phyloP scores from a whole-genome alignment of 2,888 invertebrate species.

The Dasypolia templi region DNA sequence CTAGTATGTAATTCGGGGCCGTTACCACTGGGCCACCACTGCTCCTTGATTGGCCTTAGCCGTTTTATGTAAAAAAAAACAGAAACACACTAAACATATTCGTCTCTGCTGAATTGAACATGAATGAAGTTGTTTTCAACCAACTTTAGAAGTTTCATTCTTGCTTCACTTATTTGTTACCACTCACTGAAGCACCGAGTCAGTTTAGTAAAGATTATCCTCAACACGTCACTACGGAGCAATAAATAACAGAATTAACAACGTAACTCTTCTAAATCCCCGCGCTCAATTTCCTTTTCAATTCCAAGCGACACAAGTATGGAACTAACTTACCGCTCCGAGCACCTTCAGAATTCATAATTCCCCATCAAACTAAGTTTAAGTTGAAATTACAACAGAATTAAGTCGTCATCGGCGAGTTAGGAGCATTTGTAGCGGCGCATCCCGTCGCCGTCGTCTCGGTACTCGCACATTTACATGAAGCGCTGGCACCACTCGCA shows the following conservation, averaged over 20 bases:
- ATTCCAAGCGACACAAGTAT: constrained; percentile 37
- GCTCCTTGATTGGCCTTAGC: no score
- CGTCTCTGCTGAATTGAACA: neutral
- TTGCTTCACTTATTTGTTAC: no score
- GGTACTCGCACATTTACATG: constrained; percentile 73
- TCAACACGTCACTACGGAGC: neutral
- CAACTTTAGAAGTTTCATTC: no score
- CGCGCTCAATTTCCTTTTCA: constrained; percentile 3
- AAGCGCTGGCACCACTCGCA: constrained; percentile 70
- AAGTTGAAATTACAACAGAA: constrained; percentile 77
- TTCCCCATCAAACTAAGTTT: constrained; percentile 72
- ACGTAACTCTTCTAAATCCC: neutral
- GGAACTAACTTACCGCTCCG: constrained; percentile 44
- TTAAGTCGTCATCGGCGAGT: constrained; percentile 73
- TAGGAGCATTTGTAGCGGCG: constrained; percentile 74
- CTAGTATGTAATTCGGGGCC: no score
- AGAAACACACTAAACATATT: neutral
- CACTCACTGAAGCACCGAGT: neutral
- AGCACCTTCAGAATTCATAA: constrained; percentile 71
- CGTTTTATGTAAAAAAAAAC: no score
- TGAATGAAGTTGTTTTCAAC: neutral
- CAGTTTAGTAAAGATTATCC: neutral
- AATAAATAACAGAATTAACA: no score
- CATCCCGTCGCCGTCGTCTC: constrained; percentile 51
- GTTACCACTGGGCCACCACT: no score